Percentiles rank a stretch among this genome's conserved stretches.
phyloP scores from a whole-genome alignment of 2,797 vertebrate genomes.

The Scarus forsteni region DNA sequence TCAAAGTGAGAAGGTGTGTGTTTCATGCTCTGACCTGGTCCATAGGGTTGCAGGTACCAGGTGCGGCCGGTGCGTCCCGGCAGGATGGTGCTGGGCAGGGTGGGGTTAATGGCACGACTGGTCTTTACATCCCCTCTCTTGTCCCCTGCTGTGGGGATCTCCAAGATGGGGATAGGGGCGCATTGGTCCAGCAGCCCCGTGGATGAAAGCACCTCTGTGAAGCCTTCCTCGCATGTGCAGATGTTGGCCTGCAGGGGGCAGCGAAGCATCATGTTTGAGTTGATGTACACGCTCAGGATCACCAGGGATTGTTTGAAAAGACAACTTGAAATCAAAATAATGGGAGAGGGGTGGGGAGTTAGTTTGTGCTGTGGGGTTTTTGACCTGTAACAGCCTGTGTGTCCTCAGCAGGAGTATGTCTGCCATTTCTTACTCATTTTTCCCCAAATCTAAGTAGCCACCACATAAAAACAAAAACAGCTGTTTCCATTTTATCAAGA shows the following conservation, averaged over 20 bases:
- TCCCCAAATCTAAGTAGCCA: constrained; percentile 22
- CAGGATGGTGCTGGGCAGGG: constrained; percentile 86
- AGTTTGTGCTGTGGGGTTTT: neutral
- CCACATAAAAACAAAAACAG: too few species aligned
- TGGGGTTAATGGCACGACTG: constrained; percentile 94
- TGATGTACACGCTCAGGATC: neutral
- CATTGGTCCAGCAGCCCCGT: constrained; percentile 93
- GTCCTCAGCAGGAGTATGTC: neutral
- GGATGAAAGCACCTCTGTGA: constrained; percentile 93
- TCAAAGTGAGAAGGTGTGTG: neutral
- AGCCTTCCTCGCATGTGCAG: constrained; percentile 94
- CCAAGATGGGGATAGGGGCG: constrained; percentile 92
- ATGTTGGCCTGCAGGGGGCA: constrained; percentile 86
- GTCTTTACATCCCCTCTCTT: constrained; percentile 95
- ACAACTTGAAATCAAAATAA: neutral
- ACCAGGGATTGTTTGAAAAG: neutral
- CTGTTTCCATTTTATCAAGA: too few species aligned
- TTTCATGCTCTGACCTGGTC: constrained; percentile 87
- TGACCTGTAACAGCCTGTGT: neutral
- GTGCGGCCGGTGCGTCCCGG: constrained; percentile 90
- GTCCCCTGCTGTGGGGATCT: constrained; percentile 92
- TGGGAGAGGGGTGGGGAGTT: neutral
- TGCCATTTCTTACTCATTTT: neutral
- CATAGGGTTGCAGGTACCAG: constrained; percentile 98
- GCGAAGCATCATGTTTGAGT: constrained; percentile 30